A percentile compares a stretch with the other conserved stretches of the same genome.
Evolutionary conservation across 2,113 vertebrate species (phyloP).

Genomic region (Pogonocichla stellata): DNA sequence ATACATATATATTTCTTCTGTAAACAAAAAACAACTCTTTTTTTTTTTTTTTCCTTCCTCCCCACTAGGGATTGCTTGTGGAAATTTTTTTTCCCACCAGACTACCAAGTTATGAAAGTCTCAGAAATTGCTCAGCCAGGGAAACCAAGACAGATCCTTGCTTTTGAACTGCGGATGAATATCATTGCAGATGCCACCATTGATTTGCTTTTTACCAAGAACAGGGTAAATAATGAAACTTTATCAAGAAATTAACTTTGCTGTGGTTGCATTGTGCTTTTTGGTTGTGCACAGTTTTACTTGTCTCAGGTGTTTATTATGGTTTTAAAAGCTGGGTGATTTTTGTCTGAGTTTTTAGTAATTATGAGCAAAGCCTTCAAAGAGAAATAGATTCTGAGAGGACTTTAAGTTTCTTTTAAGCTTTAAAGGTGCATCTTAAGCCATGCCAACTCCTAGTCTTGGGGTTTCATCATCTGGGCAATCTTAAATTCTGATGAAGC

Average conservation of each 20-base stretch:
- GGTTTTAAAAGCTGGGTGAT: not conserved
- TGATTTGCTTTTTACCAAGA: slow-evolving; percentile 98
- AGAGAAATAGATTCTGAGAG: not conserved
- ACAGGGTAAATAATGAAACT: slow-evolving; percentile 82
- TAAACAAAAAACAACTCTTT: not conserved
- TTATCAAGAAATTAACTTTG: not conserved
- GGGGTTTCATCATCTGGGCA: not conserved
- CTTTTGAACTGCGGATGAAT: slow-evolving; percentile 98
- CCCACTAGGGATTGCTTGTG: slow-evolving; percentile 88
- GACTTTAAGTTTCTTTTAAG: not conserved
- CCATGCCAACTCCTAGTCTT: not conserved
- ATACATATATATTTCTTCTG: not conserved
- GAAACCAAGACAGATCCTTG: slow-evolving; percentile 91
- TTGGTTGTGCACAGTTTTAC: not conserved
- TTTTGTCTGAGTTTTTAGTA: not conserved
- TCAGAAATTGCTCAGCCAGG: slow-evolving; percentile 89
- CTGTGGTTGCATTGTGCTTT: not conserved
- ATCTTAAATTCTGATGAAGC: not conserved
- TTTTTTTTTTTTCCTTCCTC: not conserved
- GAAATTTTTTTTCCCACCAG: slow-evolving; percentile 97
- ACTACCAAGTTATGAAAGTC: slow-evolving; percentile 93
- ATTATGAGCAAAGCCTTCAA: not conserved
- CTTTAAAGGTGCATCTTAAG: not conserved
- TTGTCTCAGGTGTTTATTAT: not conserved
- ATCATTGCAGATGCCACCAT: slow-evolving; percentile 98